Evolutionary conservation across 2,888 invertebrate genomes (phyloP), one percentile per base, ranked within the genome.

Genomic region (Willowsia nigromaculata): DNA sequence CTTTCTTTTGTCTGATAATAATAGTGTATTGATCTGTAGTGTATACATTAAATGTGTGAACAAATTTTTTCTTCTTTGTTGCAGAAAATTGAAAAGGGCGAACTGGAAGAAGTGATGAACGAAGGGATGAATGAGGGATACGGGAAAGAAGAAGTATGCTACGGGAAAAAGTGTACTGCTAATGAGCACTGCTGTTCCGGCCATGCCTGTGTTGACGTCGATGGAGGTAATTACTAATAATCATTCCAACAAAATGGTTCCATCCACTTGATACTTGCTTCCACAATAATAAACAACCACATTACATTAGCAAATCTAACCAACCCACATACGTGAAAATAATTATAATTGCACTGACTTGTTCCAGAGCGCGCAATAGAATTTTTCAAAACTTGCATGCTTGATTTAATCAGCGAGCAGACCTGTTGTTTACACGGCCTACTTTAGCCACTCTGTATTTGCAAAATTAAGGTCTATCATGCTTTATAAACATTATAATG

Each of bases 101-200:
- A 93, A 43, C 80, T 93, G 89, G 93, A 93, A 22, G 93, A 93
- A 59, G 93, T 93, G 88, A 93, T 94, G 90, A 93, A 93, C 76
- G 93, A 94, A 85, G 93, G 94, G 62, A 95, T 87, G 74, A 87
- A 87, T 71, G 87, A 87, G 71, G 87, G 87, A 7, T 87, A 81
- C 27, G 74, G 74, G n/a, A 87, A 87, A 74, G 87, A 94, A 9
- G 96, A 96, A 68, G 96, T 96, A 30, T 97, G 97, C 94, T 97
- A 96, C 93, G 96, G 91, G 18, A 91, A 95, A 80, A 95, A 95
- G 25, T 98, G 97, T 93, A 95, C 95, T 2, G 95, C 96, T 90
- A 97, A 97, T 93, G 97, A 97, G 22, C 96, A 97, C 93, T 98
- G 97, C 94, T 98, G 97, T 94, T 96, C 96, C 0, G 97, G 96